Conservation (phyloP, 2,113 vertebrate genomes). For the Ranitomeya imitator region DNA sequence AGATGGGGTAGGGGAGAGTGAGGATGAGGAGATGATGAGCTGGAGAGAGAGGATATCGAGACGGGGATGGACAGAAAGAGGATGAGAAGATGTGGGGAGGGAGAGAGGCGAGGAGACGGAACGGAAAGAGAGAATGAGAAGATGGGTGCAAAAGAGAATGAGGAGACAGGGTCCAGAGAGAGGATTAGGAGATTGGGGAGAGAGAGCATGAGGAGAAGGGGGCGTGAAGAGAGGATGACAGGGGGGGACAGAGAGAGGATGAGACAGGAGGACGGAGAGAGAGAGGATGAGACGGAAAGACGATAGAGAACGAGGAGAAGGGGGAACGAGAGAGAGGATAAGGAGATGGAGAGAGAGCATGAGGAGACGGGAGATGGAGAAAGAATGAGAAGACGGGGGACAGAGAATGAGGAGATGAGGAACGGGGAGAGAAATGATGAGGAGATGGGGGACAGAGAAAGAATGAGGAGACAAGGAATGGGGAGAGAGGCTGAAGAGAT, state of each 20-base stretch:
- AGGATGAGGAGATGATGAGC: no score
- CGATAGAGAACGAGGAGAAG: not conserved
- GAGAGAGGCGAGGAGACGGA: not conserved
- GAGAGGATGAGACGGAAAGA: no score
- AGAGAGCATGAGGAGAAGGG: no score
- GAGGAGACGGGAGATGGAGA: not conserved
- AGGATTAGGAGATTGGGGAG: not conserved
- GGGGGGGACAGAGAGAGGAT: no score
- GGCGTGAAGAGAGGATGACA: not conserved
- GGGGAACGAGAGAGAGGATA: not conserved
- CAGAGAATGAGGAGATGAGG: not conserved
- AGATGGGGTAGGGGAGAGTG: not conserved
- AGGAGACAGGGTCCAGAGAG: not conserved
- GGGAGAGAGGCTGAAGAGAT: not conserved
- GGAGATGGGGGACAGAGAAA: not conserved
- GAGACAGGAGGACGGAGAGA: not conserved
- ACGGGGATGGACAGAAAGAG: no score
- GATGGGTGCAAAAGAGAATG: no score
- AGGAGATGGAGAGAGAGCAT: not conserved
- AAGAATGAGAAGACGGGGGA: not conserved
- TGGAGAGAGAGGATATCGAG: no score
- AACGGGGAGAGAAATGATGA: not conserved
- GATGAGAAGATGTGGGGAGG: not conserved
- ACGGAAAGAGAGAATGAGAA: no score
- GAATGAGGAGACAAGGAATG: no score